Conservation (phyloP, 2,113 vertebrate genomes). For the Euleptes europaea region DNA sequence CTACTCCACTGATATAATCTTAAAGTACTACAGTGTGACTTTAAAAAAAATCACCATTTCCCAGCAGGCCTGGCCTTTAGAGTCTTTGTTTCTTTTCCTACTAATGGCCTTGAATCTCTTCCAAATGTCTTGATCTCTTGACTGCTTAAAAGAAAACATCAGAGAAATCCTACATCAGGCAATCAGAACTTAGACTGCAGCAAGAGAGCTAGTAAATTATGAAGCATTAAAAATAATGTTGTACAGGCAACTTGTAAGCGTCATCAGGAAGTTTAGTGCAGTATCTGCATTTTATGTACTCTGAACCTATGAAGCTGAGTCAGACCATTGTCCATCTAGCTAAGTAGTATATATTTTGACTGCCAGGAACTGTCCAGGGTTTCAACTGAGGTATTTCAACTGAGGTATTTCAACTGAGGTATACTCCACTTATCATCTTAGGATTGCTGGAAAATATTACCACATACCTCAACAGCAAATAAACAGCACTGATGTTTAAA, state of each 20-base stretch:
- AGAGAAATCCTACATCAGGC: neutral
- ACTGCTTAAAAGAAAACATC: too few species aligned
- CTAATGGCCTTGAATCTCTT: neutral
- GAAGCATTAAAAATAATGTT: conserved; percentile 1
- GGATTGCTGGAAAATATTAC: too few species aligned
- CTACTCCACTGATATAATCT: neutral
- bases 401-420: neutral
- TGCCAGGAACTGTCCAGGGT: neutral
- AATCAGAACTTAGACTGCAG: neutral
- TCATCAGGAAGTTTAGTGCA: conserved; percentile 12
- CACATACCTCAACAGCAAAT: too few species aligned
- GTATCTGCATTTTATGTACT: neutral
- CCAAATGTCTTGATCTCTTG: conserved; percentile 26
- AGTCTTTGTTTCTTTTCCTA: conserved; percentile 8
- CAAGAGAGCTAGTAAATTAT: conserved; percentile 12
- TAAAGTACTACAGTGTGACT: neutral
- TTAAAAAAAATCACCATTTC: neutral
- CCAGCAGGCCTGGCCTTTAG: neutral
- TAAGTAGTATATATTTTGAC: neutral
- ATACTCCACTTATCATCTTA: too few species aligned
- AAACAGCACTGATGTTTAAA: too few species aligned
- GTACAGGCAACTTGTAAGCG: neutral
- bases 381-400: neutral
- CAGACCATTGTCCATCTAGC: neutral
- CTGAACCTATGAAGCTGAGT: neutral